Conservation (phyloP, 2,113 vertebrate species). For the Struthio camelus region DNA sequence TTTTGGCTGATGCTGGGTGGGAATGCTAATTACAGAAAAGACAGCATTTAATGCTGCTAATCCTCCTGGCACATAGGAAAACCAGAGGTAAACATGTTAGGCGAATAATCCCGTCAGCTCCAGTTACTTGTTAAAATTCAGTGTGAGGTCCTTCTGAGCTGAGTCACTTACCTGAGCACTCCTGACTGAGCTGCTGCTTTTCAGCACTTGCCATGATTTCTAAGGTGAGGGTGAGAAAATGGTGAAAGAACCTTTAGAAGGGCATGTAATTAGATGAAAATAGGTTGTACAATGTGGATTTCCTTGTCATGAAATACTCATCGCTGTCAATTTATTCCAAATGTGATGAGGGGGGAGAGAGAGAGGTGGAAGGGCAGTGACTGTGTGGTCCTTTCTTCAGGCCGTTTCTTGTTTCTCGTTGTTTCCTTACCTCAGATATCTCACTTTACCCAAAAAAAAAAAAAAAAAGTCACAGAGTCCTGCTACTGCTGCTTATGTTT, state of each 20-base stretch:
- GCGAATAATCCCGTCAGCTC: neutral
- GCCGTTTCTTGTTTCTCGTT: slow-evolving; percentile 9
- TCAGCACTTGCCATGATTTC: neutral
- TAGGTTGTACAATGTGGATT: neutral
- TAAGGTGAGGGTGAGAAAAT: neutral
- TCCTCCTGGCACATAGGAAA: neutral
- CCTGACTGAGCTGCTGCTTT: neutral
- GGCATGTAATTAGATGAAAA: slow-evolving; percentile 3
- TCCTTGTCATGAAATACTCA: neutral
- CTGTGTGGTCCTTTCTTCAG: neutral
- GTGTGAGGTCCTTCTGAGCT: neutral
- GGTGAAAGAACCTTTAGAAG: neutral
- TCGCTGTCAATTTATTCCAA: slow-evolving; percentile 19
- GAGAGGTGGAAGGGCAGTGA: neutral
- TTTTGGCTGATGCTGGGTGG: neutral
- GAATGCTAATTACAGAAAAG: neutral
- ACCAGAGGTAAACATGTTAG: neutral
- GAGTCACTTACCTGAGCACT: neutral
- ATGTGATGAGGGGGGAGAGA: neutral
- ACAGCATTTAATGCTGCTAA: neutral
- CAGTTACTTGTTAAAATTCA: neutral
- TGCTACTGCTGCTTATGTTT: neutral
- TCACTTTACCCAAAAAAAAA: neutral
- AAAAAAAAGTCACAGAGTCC: neutral
- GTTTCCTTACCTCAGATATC: neutral